Conservation (phyloP, 2,888 invertebrate species). For the Rhagonycha fulva region DNA sequence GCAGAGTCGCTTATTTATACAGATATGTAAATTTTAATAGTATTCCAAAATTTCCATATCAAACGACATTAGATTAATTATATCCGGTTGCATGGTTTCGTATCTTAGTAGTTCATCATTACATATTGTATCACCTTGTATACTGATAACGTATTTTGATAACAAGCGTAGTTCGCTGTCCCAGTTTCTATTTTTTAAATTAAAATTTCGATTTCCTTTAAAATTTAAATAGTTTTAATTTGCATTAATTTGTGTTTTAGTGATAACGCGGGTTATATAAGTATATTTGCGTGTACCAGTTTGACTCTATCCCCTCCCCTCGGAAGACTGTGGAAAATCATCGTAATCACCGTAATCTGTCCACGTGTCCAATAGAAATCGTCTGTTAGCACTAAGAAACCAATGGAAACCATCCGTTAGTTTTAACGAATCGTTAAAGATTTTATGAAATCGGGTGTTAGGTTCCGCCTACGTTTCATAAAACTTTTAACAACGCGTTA, state of each 20-base stretch:
- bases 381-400: no score
- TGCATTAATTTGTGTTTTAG: neutral
- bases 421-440: no score
- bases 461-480: no score
- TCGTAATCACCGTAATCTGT: no score
- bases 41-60: neutral
- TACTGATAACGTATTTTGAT: neutral
- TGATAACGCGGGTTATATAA: no score
- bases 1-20: neutral
- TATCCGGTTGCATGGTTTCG: neutral
- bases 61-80: neutral
- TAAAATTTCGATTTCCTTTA: neutral
- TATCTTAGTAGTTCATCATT: neutral
- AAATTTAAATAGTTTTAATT: neutral
- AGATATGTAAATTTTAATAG: neutral
- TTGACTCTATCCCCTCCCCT: no score
- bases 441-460: no score
- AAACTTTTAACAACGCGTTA: no score
- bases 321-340: no score
- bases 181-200: neutral
- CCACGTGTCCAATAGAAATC: no score
- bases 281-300: no score
- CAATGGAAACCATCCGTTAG: no score
- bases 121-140: neutral
- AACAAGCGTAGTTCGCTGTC: neutral